Percentiles rank a stretch among this genome's conserved stretches.
phyloP scores from a whole-genome alignment of 2,888 invertebrate species.

The Vannuccia rotundouncinata region DNA sequence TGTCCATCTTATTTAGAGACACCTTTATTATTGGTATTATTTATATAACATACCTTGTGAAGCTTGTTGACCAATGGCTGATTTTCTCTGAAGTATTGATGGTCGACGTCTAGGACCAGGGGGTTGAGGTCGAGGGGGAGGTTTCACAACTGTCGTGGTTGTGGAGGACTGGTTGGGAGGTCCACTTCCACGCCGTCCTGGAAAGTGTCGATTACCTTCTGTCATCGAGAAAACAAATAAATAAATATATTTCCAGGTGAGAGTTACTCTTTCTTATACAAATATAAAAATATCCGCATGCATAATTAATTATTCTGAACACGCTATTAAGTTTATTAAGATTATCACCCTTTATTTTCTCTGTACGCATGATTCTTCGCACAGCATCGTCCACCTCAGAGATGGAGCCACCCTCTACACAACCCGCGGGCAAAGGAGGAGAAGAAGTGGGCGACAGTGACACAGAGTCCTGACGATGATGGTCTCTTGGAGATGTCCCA shows the following conservation, averaged over 20 bases:
- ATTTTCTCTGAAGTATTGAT: neutral
- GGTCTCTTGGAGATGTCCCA: neutral
- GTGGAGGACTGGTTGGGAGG: neutral
- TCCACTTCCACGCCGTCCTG: slow-evolving; percentile 1
- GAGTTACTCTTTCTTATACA: too few relatives aligned
- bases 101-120: neutral
- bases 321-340: neutral
- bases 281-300: too few relatives aligned
- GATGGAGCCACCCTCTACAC: neutral
- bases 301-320: too few relatives aligned
- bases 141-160: neutral
- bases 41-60: neutral
- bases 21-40: too few relatives aligned
- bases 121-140: neutral
- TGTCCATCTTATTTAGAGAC: too few relatives aligned
- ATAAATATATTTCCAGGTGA: too few relatives aligned
- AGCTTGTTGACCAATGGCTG: neutral
- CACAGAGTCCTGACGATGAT: neutral
- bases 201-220: too few relatives aligned
- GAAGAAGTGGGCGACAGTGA: neutral
- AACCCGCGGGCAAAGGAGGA: neutral
- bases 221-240: too few relatives aligned
- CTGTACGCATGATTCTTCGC: neutral
- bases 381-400: slow-evolving; percentile 1
- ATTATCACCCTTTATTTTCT: neutral